Base-by-base conservation (phyloP, 2,113 vertebrate genomes). In the Camelus bactrianus region DNA sequence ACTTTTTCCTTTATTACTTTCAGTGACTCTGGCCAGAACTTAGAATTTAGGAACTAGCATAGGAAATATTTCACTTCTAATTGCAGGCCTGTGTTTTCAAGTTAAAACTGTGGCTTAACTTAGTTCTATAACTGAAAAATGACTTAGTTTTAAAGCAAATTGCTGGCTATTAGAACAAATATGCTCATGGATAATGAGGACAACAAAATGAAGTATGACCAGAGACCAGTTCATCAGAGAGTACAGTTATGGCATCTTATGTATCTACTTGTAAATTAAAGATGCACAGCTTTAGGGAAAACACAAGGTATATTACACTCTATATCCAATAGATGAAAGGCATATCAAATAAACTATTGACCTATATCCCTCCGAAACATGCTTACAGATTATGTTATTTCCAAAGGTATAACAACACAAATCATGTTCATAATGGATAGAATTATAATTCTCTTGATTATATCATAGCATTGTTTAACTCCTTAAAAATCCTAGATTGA, bases 181-280 rank as follows among this genome's bases (percentile, higher is more conserved):
- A 77, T 89, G 75, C 82, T 97, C 75, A 50, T 70, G 67, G 73
- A 38, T 97, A 97, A 97, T 64, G 50, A 97, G 64, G 19, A 89
- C 24, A 79, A 35, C 86, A 95, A 89, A 93, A 94, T 94, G 85
- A 97, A 97, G 96, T 97, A 97, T 96, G 67, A 67, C 42, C 73
- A 91, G 70, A 76, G 69, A 38, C 38, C 5, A 42, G 38, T 42
- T 42, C 38, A 67, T 35, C 73, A 91, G 70, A 76, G 69, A 38
- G 12, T 64, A 72, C 15, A 35, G 3, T 73, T 79, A 69, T 11
- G 5, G 16, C 46, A 89, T 60, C 26, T 42, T 81, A 19, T 80
- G 42, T 30, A 91, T 54, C 30, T 91, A 30, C 46, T 62, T 86
- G 35, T 96, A 85, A 97, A 94, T 97, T 96, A 93, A 89, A 95